Conservation (phyloP, 2,888 invertebrate species). For the Ochropleura plecta region DNA sequence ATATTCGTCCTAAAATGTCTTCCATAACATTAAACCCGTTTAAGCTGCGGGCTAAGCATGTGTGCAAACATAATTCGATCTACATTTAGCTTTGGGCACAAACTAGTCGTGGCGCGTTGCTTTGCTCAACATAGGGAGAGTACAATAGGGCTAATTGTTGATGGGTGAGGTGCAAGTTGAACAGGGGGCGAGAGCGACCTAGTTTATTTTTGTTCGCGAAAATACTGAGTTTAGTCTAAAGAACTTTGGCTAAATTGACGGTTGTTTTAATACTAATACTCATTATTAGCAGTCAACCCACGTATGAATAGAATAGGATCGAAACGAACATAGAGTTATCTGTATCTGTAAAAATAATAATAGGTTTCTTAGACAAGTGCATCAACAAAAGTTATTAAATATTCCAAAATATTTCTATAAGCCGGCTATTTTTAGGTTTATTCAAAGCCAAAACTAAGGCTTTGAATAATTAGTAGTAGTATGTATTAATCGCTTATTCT, state of each 20-base stretch:
- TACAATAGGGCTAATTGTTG: slow-evolving; percentile 81
- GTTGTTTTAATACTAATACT: not conserved
- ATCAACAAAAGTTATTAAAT: not conserved
- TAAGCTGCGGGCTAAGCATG: slow-evolving; percentile 73
- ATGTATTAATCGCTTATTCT: slow-evolving; percentile 42
- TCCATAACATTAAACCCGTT: slow-evolving; percentile 66
- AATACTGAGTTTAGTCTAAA: not conserved
- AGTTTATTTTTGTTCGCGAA: not conserved
- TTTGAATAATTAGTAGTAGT: too few species aligned
- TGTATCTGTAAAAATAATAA: not conserved
- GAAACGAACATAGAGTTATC: not conserved
- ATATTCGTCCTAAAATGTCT: slow-evolving; percentile 48
- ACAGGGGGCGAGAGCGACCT: slow-evolving; percentile 59
- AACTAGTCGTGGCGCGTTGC: slow-evolving; percentile 54
- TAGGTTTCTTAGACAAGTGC: not conserved
- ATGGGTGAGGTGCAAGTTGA: slow-evolving; percentile 47
- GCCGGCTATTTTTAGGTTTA: too few species aligned
- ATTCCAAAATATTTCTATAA: not conserved
- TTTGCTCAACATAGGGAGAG: slow-evolving; percentile 67
- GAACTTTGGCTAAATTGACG: not conserved
- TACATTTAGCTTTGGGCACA: slow-evolving; percentile 69
- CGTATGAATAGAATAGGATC: not conserved
- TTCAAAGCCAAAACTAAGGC: too few species aligned
- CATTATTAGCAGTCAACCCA: not conserved
- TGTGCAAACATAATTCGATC: slow-evolving; percentile 85